Percentiles rank a stretch among this genome's conserved stretches.
Evolutionary conservation across 1,140 invertebrate species (phyloP).

Genomic region (Akabosia matsudoensis): DNA sequence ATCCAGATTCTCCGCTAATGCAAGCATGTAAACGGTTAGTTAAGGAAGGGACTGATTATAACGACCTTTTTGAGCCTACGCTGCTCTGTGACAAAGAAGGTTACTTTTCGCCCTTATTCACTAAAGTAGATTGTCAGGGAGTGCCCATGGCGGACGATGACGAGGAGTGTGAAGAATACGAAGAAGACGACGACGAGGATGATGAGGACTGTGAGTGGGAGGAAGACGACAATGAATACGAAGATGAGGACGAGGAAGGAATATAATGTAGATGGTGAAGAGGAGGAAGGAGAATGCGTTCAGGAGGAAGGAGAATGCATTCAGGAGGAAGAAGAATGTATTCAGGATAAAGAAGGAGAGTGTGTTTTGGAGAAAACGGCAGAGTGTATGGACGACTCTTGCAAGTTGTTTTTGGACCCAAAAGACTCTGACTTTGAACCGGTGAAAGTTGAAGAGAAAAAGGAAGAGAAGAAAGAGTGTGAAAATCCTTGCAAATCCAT

Average conservation of each 20-base stretch:
- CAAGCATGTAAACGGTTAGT: slow-evolving; percentile 7
- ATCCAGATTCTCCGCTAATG: neutral
- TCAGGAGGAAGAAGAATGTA: slow-evolving; percentile 10
- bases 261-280: neutral
- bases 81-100: slow-evolving; percentile 18
- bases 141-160: neutral
- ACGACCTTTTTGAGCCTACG: slow-evolving; percentile 24
- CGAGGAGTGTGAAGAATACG: slow-evolving; percentile 19
- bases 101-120: slow-evolving; percentile 21
- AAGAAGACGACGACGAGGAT: neutral
- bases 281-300: neutral
- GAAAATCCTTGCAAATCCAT: neutral
- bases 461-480: neutral
- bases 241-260: neutral
- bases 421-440: too few relatives aligned
- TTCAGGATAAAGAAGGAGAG: slow-evolving; percentile 4
- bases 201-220: neutral
- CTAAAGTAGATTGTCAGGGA: slow-evolving; percentile 13
- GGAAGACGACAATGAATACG: neutral
- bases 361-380: slow-evolving; percentile 1
- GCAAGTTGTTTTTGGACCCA: neutral
- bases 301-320: neutral
- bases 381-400: neutral
- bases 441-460: neutral
- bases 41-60: neutral